Conservation (phyloP, 2,888 invertebrate species). For the Biston betularia region DNA sequence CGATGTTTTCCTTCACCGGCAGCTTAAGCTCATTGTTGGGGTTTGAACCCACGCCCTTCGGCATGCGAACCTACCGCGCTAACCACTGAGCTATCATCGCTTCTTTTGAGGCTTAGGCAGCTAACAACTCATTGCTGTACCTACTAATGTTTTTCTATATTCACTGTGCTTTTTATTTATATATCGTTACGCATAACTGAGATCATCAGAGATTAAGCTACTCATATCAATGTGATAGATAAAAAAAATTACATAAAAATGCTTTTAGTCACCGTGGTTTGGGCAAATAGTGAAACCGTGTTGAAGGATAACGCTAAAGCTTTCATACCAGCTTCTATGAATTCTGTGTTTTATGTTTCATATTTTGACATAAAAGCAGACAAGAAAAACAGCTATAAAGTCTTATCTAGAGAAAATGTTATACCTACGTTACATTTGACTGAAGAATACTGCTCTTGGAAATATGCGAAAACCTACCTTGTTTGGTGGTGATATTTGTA, state of each 20-base stretch:
- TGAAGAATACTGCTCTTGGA: neutral
- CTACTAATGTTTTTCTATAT: neutral
- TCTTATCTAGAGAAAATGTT: slow-evolving; percentile 14
- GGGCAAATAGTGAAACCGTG: slow-evolving; percentile 7
- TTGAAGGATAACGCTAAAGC: slow-evolving; percentile 7
- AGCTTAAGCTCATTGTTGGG: too few species aligned
- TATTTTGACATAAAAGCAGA: slow-evolving; percentile 18
- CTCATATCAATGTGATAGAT: neutral
- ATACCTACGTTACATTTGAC: neutral
- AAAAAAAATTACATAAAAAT: slow-evolving; percentile 14
- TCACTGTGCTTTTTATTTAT: too few species aligned
- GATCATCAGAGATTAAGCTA: neutral
- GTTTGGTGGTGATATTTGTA: too few species aligned
- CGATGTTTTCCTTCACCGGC: too few species aligned
- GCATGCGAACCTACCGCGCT: too few species aligned
- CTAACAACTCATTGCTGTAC: neutral
- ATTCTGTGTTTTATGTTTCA: slow-evolving; percentile 13
- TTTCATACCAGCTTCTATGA: slow-evolving; percentile 15
- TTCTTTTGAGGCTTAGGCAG: neutral
- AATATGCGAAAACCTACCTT: neutral
- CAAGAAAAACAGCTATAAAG: slow-evolving; percentile 19
- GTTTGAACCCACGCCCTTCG: too few species aligned
- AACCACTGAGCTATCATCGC: too few species aligned
- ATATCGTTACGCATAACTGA: neutral
- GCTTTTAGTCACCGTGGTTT: slow-evolving; percentile 11